phyloP scores from a whole-genome alignment of 2,797 vertebrate species.

The Pseudopleuronectes americanus region DNA sequence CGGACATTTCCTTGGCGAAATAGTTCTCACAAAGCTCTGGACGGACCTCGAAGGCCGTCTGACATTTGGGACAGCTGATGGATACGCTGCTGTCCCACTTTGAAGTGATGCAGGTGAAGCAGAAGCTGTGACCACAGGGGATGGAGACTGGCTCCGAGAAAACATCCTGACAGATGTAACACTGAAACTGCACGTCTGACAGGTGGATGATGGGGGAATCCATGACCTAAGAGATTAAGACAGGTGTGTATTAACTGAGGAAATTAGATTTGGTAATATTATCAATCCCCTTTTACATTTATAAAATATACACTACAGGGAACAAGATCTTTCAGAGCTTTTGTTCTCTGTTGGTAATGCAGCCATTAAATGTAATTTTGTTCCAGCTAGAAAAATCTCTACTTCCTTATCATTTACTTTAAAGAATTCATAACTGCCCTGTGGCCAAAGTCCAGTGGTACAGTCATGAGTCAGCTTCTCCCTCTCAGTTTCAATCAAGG shows the following conservation, averaged over 20 bases:
- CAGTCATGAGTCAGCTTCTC: conserved; percentile 9
- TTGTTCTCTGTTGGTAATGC: not conserved
- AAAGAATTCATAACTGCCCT: conserved; percentile 21
- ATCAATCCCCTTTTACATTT: not conserved
- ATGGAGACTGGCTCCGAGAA: conserved; percentile 80
- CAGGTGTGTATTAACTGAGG: not conserved
- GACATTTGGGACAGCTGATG: conserved; percentile 76
- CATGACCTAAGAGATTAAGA: conserved; percentile 42
- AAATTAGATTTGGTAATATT: not conserved
- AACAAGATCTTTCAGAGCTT: not conserved
- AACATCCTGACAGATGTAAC: conserved; percentile 75
- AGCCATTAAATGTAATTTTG: not conserved
- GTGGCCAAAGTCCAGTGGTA: conserved; percentile 64
- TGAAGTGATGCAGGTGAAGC: conserved; percentile 71
- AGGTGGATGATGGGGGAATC: conserved; percentile 36
- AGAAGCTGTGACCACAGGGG: conserved; percentile 83
- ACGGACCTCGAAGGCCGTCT: conserved; percentile 48
- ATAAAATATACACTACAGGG: not conserved
- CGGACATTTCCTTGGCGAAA: conserved; percentile 78
- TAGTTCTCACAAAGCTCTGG: conserved; percentile 77
- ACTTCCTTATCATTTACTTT: conserved; percentile 30
- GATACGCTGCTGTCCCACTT: conserved; percentile 57
- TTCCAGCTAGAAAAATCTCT: not conserved
- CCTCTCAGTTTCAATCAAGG: conserved; percentile 2
- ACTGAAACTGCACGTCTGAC: conserved; percentile 79